Evolutionary conservation across 1,140 invertebrate genomes (phyloP).

Genomic region (Dreissena polymorpha): DNA sequence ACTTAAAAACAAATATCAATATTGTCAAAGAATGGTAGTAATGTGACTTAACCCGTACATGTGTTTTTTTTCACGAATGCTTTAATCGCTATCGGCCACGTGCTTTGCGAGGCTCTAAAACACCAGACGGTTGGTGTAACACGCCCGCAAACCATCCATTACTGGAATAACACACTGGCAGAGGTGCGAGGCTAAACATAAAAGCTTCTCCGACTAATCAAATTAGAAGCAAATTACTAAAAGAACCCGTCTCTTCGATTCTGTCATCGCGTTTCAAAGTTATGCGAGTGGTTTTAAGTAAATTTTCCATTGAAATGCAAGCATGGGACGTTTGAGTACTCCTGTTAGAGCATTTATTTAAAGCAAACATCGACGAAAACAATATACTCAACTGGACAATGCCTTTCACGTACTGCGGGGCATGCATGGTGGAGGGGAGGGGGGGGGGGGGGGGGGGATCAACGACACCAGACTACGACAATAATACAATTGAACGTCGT

Average conservation of each 20-base stretch:
- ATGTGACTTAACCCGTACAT: too few relatives aligned
- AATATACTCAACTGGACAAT: background rate
- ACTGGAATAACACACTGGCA: conserved; percentile 32
- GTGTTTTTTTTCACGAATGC: too few relatives aligned
- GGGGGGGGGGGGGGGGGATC: too few relatives aligned
- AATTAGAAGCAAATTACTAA: conserved; percentile 59
- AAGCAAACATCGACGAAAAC: background rate
- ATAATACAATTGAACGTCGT: too few relatives aligned
- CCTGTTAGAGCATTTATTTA: background rate
- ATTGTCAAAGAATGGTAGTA: too few relatives aligned
- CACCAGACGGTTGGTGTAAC: too few relatives aligned
- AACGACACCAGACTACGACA: too few relatives aligned
- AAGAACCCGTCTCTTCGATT: conserved; percentile 48
- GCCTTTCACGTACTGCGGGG: too few relatives aligned
- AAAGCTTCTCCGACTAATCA: conserved; percentile 52
- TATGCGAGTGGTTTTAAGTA: conserved; percentile 44
- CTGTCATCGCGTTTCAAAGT: conserved; percentile 16
- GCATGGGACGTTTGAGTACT: background rate
- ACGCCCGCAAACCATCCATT: conserved; percentile 27
- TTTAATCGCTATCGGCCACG: too few relatives aligned
- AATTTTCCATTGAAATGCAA: conserved; percentile 45
- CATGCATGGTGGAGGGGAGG: too few relatives aligned
- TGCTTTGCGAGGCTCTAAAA: too few relatives aligned
- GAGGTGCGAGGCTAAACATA: conserved; percentile 49
- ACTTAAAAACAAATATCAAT: too few relatives aligned